Base-by-base conservation (phyloP, 2,113 vertebrate genomes). In the Archilochus colubris region DNA sequence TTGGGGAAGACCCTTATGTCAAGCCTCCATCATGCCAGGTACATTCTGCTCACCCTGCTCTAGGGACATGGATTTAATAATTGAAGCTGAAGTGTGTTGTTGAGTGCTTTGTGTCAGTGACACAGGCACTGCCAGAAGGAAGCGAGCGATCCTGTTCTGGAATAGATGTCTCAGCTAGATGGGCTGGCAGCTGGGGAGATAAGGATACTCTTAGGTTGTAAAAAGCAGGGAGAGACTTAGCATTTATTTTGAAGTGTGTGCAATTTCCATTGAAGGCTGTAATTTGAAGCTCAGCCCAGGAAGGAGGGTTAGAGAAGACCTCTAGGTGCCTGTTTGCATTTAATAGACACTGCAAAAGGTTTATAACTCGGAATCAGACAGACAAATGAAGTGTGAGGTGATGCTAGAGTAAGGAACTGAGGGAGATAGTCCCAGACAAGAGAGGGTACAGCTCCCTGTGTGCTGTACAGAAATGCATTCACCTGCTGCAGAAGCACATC, bases 151-250 rank as follows among this genome's bases (percentile, higher is more conserved):
- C 91, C 87, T 87, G 94, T 91, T 96, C 78, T 63, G 38, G 89
- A 96, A 92, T 4, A 4, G 16, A 57, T 33, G 91, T 10, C 87
- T 95, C 84, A 82, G 94, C 94, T 33, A 20, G 43, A 7, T 28
- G 63, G 28, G 58, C 51, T 67, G 73, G 48, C 0, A 19, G 24
- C 78, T 25, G 18, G 24, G 22, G 31, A 92, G 94, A 95, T 92
- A 96, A 92, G 58, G 48, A 85, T 46, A 63, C 38, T 48, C 89
- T 86, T 63, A 91, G 61, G 8, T 48, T 25, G 89, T 50, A 30
- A 94, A 93, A 91, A 51, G 17, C 1, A 51, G 36, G 2, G 21
- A 7, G 43, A 51, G 20, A 9, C 40, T 43, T 59, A 38, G 4
- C 10, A 2, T 27, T 88, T 48, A 13, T 25, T 80, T 51, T 30